Evolutionary conservation across 2,113 vertebrate species (phyloP).

Genomic region (Phyllostomus hastatus): DNA sequence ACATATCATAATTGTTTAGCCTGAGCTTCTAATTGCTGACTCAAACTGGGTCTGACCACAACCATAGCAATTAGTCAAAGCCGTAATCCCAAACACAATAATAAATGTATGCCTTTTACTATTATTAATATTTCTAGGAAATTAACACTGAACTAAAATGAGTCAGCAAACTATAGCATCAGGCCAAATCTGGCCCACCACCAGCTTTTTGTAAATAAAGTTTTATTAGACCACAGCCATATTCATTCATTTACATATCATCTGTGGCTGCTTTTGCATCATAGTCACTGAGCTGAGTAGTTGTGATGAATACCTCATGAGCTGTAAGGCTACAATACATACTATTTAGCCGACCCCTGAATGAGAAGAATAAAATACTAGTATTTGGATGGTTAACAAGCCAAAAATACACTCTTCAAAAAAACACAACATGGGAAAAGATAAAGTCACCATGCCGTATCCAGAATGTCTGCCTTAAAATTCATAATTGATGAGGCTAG

Average conservation of each 20-base stretch:
- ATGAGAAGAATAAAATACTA: background rate
- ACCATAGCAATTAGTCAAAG: background rate
- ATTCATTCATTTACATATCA: background rate
- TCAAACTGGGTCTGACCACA: background rate
- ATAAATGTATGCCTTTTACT: background rate
- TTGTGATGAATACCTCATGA: background rate
- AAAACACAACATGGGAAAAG: background rate
- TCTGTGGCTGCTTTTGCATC: background rate
- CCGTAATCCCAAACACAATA: background rate
- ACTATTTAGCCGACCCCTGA: background rate
- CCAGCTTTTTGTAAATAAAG: conserved; percentile 38
- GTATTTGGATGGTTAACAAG: background rate
- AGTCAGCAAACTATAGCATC: background rate
- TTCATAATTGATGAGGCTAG: background rate
- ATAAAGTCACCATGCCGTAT: background rate
- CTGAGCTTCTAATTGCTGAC: background rate
- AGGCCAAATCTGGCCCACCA: background rate
- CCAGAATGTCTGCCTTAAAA: background rate
- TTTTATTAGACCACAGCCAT: background rate
- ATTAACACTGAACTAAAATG: background rate
- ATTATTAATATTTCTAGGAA: background rate
- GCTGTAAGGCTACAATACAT: background rate
- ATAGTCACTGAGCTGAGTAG: background rate
- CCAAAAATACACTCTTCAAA: background rate
- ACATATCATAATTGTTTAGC: background rate